Percentiles rank a stretch among this genome's conserved stretches.
Conservation (phyloP, 2,113 vertebrate genomes). For the Triplophysa dalaica region DNA sequence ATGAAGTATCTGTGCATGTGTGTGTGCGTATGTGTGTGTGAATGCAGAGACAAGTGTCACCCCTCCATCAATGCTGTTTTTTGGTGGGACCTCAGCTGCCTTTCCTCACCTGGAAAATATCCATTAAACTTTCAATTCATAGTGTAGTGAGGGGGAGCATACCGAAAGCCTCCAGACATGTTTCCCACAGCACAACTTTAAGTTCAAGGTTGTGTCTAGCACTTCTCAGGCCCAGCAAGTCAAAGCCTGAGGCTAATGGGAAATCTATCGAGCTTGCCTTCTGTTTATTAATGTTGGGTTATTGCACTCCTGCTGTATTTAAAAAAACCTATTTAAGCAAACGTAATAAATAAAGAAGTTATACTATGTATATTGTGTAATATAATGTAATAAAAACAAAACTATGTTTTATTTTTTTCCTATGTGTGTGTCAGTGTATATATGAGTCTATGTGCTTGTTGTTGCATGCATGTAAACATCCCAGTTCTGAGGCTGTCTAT, state of each 20-base stretch:
- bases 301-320: constrained; percentile 11
- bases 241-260: constrained; percentile 3
- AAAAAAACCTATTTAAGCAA: neutral
- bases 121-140: constrained; percentile 44
- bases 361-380: no score
- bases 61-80: neutral
- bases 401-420: neutral
- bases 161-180: neutral
- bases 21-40: neutral
- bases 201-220: neutral
- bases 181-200: constrained; percentile 11
- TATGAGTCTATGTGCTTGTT: neutral
- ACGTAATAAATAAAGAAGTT: no score
- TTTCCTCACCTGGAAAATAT: constrained; percentile 47
- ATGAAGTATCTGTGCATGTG: neutral
- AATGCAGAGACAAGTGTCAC: neutral
- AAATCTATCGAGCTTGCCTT: neutral
- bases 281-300: constrained; percentile 11
- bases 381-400: neutral
- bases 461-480: neutral
- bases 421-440: neutral
- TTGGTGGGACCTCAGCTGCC: constrained; percentile 43
- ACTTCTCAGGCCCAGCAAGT: constrained; percentile 17
- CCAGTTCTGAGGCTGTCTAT: neutral
- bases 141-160: constrained; percentile 16